Percentiles rank a stretch among this genome's conserved stretches.
These are phyloP conservation scores for Tetragonula carbonaria DNA, from an alignment of 2,888 invertebrate genomes.

Conservation along the genomic window DNA sequence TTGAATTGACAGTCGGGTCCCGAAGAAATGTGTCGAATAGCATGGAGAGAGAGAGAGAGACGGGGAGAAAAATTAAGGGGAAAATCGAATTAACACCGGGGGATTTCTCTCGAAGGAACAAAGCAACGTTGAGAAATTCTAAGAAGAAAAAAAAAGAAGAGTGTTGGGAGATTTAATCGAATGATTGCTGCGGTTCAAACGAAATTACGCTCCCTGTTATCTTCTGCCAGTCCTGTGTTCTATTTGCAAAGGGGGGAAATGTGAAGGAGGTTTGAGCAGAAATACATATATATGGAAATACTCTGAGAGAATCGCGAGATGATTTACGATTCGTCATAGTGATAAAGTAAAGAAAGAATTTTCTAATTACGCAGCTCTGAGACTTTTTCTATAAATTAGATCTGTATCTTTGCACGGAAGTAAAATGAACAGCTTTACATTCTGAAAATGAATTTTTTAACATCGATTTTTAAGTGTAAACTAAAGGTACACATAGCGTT, in stretches of 20 bases:
- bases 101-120: not conserved
- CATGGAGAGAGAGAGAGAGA: not conserved
- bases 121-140: not conserved
- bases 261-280: constrained; percentile 35
- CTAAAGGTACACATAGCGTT: too few relatives aligned
- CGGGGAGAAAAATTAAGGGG: too few relatives aligned
- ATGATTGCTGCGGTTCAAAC: not conserved
- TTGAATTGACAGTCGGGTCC: constrained; percentile 11
- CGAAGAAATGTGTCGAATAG: not conserved
- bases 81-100: constrained; percentile 17
- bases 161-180: constrained; percentile 21
- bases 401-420: not conserved
- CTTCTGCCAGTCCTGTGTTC: not conserved
- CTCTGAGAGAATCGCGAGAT: constrained; percentile 20
- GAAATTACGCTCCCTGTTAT: not conserved
- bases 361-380: constrained; percentile 58
- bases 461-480: too few relatives aligned
- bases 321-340: constrained; percentile 70
- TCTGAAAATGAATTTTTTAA: too few relatives aligned
- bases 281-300: constrained; percentile 37
- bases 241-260: not conserved
- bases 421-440: not conserved
- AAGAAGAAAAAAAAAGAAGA: not conserved
- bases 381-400: constrained; percentile 24
- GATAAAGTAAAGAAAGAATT: constrained; percentile 45